phyloP scores from a whole-genome alignment of 37 sponge, comb jelly and placozoan genomes.

The Hormiphora californensis region DNA sequence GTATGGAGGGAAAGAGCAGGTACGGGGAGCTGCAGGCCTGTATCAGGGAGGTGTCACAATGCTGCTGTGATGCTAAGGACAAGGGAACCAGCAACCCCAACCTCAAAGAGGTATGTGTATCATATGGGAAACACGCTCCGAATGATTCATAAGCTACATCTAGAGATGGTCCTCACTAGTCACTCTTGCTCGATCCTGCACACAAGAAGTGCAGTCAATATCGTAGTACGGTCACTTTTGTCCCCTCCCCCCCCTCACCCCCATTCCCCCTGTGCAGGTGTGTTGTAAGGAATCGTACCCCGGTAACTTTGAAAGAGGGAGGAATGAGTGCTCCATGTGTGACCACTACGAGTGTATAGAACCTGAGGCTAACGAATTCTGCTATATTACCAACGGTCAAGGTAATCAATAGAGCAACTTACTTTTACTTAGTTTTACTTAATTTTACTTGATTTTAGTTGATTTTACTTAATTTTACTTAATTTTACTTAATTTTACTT shows the following conservation, averaged over 20 bases:
- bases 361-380: not conserved
- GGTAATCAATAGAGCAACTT: not conserved
- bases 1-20: not conserved
- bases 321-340: not conserved
- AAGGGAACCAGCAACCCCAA: not conserved
- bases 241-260: too few species aligned
- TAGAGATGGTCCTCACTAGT: too few species aligned
- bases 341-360: not conserved
- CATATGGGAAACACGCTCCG: too few species aligned
- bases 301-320: not conserved
- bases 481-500: too few species aligned
- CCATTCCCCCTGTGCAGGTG: too few species aligned
- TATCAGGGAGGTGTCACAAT: conserved; percentile 13
- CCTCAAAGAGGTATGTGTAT: not conserved
- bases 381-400: not conserved
- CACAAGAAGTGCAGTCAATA: too few species aligned
- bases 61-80: conserved; percentile 7
- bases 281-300: conserved; percentile 19
- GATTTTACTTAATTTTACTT: too few species aligned
- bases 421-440: too few species aligned
- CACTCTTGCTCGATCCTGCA: too few species aligned
- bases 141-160: not conserved
- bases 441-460: too few species aligned
- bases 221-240: too few species aligned
- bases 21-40: conserved; percentile 2